Conservation (phyloP, 2,797 vertebrate genomes). For the Gallinago nigripennis region DNA sequence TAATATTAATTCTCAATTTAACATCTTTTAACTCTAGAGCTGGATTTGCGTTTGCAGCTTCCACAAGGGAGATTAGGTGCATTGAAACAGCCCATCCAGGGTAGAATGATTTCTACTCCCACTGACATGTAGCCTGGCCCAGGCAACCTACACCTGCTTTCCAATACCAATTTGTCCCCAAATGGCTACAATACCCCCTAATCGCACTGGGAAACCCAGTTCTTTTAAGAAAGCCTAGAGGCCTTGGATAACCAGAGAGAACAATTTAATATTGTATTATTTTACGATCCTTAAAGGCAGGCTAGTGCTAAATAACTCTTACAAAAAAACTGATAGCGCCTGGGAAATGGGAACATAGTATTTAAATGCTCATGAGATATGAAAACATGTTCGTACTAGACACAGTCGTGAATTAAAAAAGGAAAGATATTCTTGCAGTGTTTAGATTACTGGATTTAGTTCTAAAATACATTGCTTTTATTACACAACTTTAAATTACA, state of each 20-base stretch:
- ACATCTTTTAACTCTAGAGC: constrained; percentile 8
- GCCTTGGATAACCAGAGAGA: not conserved
- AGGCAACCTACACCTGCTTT: not conserved
- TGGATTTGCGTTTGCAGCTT: constrained; percentile 35
- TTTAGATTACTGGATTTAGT: not conserved
- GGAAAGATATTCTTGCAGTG: not conserved
- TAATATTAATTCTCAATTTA: not conserved
- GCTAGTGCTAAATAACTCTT: not conserved
- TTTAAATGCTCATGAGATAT: not conserved
- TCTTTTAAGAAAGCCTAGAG: not conserved
- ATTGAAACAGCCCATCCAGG: not conserved
- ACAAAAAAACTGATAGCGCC: not conserved
- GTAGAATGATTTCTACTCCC: not conserved
- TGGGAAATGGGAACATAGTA: not conserved
- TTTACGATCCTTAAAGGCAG: not conserved
- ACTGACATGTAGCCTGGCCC: not conserved
- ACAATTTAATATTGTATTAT: not conserved
- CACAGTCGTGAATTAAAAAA: not conserved
- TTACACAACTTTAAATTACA: not conserved
- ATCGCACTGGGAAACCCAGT: not conserved
- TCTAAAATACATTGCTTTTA: not conserved
- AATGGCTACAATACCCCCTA: not conserved
- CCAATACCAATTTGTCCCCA: not conserved
- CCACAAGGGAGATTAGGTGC: not conserved
- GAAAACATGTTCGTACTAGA: not conserved